Evolutionary conservation across 2,888 invertebrate genomes (phyloP).

Genomic region (Himalopsyche tibetana): DNA sequence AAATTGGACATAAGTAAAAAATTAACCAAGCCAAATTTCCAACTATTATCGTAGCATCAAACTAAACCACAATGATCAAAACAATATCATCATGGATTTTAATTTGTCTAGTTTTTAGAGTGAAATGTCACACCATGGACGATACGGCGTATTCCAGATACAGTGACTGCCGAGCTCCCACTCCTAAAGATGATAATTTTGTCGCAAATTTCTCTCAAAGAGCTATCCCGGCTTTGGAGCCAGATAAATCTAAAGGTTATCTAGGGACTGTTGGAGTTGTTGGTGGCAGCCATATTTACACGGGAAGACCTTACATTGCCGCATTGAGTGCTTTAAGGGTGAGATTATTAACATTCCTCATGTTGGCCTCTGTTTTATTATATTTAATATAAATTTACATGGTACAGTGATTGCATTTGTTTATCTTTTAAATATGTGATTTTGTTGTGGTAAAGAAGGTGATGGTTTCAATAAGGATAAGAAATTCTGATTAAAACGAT

Average conservation of each 20-base stretch:
- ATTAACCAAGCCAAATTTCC: no score
- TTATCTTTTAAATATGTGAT: no score
- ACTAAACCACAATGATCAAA: neutral
- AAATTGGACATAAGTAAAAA: no score
- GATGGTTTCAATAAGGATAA: no score
- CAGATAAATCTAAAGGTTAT: conserved; percentile 88
- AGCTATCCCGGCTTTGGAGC: neutral
- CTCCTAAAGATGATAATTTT: neutral
- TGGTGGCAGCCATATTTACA: conserved; percentile 96
- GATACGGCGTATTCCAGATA: neutral
- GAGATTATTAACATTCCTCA: neutral
- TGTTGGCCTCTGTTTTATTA: no score
- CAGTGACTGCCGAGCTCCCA: neutral
- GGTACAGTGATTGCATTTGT: no score
- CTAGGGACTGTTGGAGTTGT: conserved; percentile 94
- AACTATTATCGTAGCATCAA: no score
- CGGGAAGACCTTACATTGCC: conserved; percentile 97
- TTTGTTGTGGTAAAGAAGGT: no score
- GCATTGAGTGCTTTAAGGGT: conserved; percentile 91
- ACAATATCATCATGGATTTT: neutral
- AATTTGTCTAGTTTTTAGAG: neutral
- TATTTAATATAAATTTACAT: no score
- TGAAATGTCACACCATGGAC: neutral
- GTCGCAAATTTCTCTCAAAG: neutral
- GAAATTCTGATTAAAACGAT: no score